Evolutionary conservation across 1,140 invertebrate species (phyloP).

Genomic region (Pentalonia nigronervosa): DNA sequence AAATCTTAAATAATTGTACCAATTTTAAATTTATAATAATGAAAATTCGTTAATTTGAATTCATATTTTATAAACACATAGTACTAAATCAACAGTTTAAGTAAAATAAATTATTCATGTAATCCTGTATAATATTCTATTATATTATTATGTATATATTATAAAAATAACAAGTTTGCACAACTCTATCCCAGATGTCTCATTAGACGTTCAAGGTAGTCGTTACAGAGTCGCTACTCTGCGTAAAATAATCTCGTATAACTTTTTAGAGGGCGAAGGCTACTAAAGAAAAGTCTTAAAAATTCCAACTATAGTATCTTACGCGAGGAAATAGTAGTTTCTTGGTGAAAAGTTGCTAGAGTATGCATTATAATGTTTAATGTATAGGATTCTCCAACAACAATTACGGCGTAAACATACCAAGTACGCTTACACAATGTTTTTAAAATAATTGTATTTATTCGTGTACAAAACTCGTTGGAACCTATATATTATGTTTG

Average conservation of each 20-base stretch:
- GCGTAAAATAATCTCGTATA: not conserved
- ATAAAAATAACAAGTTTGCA: conserved; percentile 36
- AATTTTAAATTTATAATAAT: not conserved
- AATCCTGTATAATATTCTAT: not conserved
- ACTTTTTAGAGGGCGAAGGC: not conserved
- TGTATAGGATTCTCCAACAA: conserved; percentile 6
- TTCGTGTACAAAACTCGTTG: not conserved
- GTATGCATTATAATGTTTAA: not conserved
- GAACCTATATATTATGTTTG: not conserved
- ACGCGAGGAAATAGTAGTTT: not conserved
- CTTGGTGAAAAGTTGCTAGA: conserved; percentile 32
- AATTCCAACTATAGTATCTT: conserved; percentile 13
- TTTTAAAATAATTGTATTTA: not conserved
- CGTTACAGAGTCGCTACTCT: not conserved
- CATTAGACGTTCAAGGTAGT: not conserved
- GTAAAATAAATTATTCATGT: conserved; percentile 4
- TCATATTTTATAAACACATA: not conserved
- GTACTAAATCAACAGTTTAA: not conserved
- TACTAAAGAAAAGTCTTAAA: not conserved
- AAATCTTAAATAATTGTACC: not conserved
- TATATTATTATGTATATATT: not conserved
- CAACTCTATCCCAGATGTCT: not conserved
- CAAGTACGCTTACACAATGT: not conserved
- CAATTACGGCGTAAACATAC: conserved; percentile 5
- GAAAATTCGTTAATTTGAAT: not conserved